Evolutionary conservation across 2,113 vertebrate species (phyloP).

Genomic region (Brienomyrus longianalis): DNA sequence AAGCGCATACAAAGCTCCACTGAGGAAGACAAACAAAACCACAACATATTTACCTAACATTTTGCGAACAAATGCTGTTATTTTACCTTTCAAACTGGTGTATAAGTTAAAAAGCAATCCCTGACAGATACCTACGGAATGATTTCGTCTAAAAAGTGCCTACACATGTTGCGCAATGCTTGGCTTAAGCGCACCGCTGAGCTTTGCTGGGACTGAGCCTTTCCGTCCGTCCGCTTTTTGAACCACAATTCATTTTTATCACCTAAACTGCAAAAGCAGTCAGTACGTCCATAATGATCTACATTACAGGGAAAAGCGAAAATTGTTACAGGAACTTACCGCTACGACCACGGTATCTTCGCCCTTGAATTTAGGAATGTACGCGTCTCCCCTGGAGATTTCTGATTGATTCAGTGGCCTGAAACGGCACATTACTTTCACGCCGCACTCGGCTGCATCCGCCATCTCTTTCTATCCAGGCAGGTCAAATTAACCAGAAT

Average conservation of each 20-base stretch:
- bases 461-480: conserved; percentile 54
- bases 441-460: conserved; percentile 75
- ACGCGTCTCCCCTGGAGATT: conserved; percentile 69
- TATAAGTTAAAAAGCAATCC: neutral
- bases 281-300: neutral
- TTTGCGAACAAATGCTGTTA: neutral
- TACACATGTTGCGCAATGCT: neutral
- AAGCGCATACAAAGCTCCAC: neutral
- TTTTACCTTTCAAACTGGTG: neutral
- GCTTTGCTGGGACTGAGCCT: neutral
- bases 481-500: conserved; percentile 13
- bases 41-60: neutral
- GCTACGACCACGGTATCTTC: conserved; percentile 70
- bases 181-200: neutral
- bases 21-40: neutral
- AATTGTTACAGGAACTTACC: conserved; percentile 51
- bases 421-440: conserved; percentile 78
- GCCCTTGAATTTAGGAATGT: conserved; percentile 72
- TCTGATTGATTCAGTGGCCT: conserved; percentile 71
- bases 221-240: neutral
- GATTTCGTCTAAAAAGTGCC: neutral
- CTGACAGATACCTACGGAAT: neutral
- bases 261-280: neutral
- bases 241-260: neutral
- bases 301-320: neutral